Conservation (phyloP, 2,113 vertebrate genomes). For the Zootoca vivipara region DNA sequence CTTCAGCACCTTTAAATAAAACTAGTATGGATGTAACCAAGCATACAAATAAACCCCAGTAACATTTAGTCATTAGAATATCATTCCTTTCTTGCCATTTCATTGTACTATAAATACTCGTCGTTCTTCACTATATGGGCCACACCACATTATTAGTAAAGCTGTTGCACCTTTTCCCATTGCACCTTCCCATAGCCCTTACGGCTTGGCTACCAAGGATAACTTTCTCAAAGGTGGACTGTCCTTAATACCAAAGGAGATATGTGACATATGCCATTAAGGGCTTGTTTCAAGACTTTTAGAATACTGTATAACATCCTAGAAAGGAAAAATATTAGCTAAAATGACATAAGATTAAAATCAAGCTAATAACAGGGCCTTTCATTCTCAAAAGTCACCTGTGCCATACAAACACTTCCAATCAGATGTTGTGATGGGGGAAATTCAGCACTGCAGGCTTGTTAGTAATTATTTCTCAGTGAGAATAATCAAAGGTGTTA, state of each 20-base stretch:
- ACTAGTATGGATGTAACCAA: neutral
- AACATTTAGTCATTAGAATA: neutral
- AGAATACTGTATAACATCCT: neutral
- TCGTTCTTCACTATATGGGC: neutral
- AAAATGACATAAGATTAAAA: neutral
- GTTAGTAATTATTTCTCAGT: neutral
- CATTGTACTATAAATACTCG: neutral
- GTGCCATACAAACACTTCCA: neutral
- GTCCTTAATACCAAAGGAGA: neutral
- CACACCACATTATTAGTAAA: neutral
- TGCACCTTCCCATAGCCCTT: neutral
- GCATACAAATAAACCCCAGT: neutral
- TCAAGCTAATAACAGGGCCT: neutral
- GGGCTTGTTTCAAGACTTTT: neutral
- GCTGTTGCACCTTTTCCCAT: neutral
- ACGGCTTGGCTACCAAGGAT: neutral
- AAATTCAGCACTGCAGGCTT: neutral
- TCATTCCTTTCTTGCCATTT: neutral
- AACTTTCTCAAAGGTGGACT: neutral
- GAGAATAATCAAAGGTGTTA: neutral
- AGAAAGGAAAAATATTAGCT: neutral
- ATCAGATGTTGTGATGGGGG: neutral
- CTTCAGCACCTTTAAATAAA: neutral
- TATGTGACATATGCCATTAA: neutral
- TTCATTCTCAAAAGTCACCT: neutral